These are phyloP conservation scores for Erynnis tages DNA, from an alignment of 2,888 invertebrate species.

Conservation along the genomic window DNA sequence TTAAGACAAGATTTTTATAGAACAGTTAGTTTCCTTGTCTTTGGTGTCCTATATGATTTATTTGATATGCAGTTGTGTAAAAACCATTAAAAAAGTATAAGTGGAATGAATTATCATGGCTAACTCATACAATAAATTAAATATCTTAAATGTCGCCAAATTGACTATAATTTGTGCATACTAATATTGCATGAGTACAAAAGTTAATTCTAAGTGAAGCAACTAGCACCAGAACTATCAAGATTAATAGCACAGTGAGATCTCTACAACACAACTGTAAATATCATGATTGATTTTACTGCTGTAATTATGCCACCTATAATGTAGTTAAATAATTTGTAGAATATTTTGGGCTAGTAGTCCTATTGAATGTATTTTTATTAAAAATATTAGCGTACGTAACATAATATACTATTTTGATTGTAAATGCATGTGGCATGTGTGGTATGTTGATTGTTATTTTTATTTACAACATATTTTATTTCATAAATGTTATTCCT, in stretches of 20 bases:
- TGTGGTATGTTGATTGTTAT: too few relatives aligned
- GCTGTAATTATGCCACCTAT: neutral
- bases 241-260: conserved; percentile 46
- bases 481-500: too few relatives aligned
- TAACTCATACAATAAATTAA: conserved; percentile 16
- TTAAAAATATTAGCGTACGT: too few relatives aligned
- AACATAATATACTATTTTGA: too few relatives aligned
- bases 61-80: conserved; percentile 21
- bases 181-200: conserved; percentile 29
- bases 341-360: neutral
- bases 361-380: too few relatives aligned
- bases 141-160: conserved; percentile 28
- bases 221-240: conserved; percentile 67
- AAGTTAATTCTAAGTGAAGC: conserved; percentile 58
- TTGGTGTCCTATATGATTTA: conserved; percentile 23
- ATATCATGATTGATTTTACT: neutral
- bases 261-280: conserved; percentile 14
- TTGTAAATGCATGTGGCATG: too few relatives aligned
- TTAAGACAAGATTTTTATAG: conserved; percentile 14
- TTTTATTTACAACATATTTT: too few relatives aligned
- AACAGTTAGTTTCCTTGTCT: conserved; percentile 16
- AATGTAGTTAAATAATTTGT: neutral
- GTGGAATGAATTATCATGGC: conserved; percentile 27
- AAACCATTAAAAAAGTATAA: conserved; percentile 17
- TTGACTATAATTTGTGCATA: conserved; percentile 30